Evolutionary conservation across 2,113 vertebrate species (phyloP).

Genomic region (Gavia stellata): DNA sequence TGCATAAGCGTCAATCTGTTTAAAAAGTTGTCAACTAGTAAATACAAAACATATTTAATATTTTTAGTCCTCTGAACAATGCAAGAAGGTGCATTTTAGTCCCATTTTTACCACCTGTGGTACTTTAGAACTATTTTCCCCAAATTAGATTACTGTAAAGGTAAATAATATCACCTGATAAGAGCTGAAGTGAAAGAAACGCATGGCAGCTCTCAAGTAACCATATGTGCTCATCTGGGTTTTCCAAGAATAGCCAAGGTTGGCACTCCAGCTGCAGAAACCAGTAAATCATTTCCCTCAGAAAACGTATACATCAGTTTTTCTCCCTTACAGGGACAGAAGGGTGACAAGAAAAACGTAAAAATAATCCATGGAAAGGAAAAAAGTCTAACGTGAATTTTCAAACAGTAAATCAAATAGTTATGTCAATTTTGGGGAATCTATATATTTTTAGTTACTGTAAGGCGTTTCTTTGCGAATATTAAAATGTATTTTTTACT

Average conservation of each 20-base stretch:
- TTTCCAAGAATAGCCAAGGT: not conserved
- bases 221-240: not conserved
- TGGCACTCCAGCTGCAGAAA: not conserved
- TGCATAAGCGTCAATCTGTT: slow-evolving; percentile 14
- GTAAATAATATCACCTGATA: not conserved
- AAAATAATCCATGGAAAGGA: not conserved
- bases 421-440: not conserved
- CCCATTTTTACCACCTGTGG: not conserved
- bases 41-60: not conserved
- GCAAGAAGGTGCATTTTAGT: not conserved
- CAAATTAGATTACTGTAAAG: not conserved
- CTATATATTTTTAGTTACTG: not conserved
- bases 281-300: not conserved
- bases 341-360: not conserved
- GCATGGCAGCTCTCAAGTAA: not conserved
- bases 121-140: not conserved
- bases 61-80: slow-evolving; percentile 7
- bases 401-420: not conserved
- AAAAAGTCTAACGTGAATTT: not conserved
- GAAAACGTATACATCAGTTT: not conserved
- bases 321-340: not conserved
- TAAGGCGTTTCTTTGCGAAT: not conserved
- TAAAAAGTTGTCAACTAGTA: not conserved
- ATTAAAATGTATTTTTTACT: not conserved
- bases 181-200: not conserved